Evolutionary conservation across 2,113 vertebrate genomes (phyloP).

Genomic region (Nibea coibor): DNA sequence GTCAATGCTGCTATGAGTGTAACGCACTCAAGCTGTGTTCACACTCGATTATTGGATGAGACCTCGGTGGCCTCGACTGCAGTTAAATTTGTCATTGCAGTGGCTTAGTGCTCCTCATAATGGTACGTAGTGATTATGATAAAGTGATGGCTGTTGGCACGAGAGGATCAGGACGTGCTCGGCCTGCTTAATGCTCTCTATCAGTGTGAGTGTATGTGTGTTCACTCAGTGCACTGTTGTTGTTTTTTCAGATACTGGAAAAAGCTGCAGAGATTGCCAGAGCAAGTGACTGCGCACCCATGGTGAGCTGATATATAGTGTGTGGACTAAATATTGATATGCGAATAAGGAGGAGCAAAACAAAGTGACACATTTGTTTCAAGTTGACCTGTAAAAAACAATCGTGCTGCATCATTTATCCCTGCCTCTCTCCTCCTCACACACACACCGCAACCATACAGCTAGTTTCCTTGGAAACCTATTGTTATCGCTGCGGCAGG

Average conservation of each 20-base stretch:
- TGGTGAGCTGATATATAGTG: slow-evolving; percentile 82
- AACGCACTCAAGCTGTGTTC: neutral
- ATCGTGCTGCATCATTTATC: neutral
- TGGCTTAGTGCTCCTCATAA: slow-evolving; percentile 39
- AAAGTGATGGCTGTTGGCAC: slow-evolving; percentile 47
- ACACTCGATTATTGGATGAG: neutral
- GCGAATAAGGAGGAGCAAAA: neutral
- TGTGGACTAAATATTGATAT: neutral
- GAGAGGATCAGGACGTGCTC: slow-evolving; percentile 56
- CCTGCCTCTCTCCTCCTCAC: neutral
- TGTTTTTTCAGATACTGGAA: slow-evolving; percentile 91
- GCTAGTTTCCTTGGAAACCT: slow-evolving; percentile 54
- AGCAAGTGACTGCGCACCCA: slow-evolving; percentile 86
- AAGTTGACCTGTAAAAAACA: neutral
- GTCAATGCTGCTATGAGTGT: neutral
- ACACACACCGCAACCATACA: neutral
- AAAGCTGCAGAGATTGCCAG: slow-evolving; percentile 95
- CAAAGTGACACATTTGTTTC: neutral
- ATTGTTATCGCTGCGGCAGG: slow-evolving; percentile 39
- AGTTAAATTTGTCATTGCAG: slow-evolving; percentile 12
- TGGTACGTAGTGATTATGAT: slow-evolving; percentile 47
- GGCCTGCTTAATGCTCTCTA: slow-evolving; percentile 37
- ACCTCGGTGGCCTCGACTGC: slow-evolving; percentile 3
- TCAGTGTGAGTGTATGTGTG: slow-evolving; percentile 15
- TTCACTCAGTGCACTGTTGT: neutral